Conservation (phyloP, 2,797 vertebrate genomes). For the Periophthalmus magnuspinnatus region DNA sequence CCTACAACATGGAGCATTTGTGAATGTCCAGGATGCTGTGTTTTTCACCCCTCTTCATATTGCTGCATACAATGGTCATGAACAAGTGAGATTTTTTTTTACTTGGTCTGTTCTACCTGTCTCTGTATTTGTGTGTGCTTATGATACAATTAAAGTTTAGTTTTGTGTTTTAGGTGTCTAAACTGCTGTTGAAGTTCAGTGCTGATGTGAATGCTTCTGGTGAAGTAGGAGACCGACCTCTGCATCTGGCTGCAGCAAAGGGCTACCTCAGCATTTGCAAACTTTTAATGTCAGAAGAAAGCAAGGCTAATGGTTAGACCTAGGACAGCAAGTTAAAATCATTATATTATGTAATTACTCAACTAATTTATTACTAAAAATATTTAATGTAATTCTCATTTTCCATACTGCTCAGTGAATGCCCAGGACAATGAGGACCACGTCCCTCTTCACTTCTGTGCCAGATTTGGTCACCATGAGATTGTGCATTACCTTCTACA, state of each 20-base stretch:
- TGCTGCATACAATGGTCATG: slow-evolving; percentile 83
- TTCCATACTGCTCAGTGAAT: slow-evolving; percentile 77
- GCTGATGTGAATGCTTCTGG: slow-evolving; percentile 90
- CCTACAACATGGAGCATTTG: slow-evolving; percentile 88
- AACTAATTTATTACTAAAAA: not conserved
- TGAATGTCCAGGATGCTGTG: slow-evolving; percentile 91
- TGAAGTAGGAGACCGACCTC: slow-evolving; percentile 91
- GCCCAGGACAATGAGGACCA: slow-evolving; percentile 94
- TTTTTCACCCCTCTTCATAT: slow-evolving; percentile 94
- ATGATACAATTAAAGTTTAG: not conserved
- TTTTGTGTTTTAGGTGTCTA: slow-evolving; percentile 76
- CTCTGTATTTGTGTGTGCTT: not conserved
- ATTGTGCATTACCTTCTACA: slow-evolving; percentile 86
- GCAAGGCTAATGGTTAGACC: slow-evolving; percentile 85
- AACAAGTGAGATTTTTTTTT: slow-evolving; percentile 76
- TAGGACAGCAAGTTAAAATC: not conserved
- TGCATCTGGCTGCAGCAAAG: slow-evolving; percentile 93
- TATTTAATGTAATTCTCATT: not conserved
- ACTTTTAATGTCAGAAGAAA: slow-evolving; percentile 86
- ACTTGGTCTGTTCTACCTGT: not conserved
- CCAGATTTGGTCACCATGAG: slow-evolving; percentile 88
- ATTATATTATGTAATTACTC: not conserved
- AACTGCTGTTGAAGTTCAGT: slow-evolving; percentile 88
- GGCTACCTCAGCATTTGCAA: slow-evolving; percentile 87
- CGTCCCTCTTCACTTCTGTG: slow-evolving; percentile 91